Conservation (phyloP, 30 jellyfish, hydroid and myxozoan species). For the Cassiopea xamachana region DNA sequence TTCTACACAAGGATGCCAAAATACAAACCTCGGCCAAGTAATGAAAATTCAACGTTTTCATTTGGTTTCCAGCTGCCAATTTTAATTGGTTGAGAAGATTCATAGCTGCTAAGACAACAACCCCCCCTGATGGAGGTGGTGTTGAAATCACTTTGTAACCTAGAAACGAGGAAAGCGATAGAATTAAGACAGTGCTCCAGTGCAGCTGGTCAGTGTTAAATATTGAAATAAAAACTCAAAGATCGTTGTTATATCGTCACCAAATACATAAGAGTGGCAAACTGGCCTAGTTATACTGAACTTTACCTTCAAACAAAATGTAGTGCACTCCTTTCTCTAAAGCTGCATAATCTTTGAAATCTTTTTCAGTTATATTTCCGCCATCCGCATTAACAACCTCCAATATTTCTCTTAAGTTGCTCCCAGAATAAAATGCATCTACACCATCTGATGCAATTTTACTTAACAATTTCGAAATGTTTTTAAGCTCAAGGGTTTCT, state of each 20-base stretch:
- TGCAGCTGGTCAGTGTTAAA: too few species aligned
- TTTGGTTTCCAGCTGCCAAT: conserved; percentile 22
- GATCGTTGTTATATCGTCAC: too few species aligned
- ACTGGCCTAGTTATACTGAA: neutral
- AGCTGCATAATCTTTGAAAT: conserved; percentile 51
- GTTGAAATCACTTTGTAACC: conserved; percentile 75
- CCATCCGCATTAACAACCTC: conserved; percentile 48
- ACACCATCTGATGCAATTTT: conserved; percentile 35
- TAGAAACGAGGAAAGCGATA: conserved; percentile 4
- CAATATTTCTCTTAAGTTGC: conserved; percentile 28
- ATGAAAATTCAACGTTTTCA: conserved; percentile 44
- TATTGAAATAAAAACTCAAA: too few species aligned
- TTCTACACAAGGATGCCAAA: neutral
- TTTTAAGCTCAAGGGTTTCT: conserved; percentile 8
- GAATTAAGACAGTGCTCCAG: too few species aligned
- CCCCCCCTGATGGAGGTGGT: conserved; percentile 81
- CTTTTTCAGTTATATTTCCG: conserved; percentile 63
- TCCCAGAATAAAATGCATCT: conserved; percentile 68
- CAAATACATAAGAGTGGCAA: neutral
- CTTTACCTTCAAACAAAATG: conserved; percentile 51
- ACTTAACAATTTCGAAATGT: conserved; percentile 22
- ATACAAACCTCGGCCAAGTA: conserved; percentile 64
- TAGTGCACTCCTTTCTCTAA: conserved; percentile 11
- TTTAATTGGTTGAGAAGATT: conserved; percentile 39
- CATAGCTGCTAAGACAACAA: conserved; percentile 69